Base-by-base conservation (phyloP, 2,888 invertebrate genomes). In the Caenorhabditis sp. region DNA sequence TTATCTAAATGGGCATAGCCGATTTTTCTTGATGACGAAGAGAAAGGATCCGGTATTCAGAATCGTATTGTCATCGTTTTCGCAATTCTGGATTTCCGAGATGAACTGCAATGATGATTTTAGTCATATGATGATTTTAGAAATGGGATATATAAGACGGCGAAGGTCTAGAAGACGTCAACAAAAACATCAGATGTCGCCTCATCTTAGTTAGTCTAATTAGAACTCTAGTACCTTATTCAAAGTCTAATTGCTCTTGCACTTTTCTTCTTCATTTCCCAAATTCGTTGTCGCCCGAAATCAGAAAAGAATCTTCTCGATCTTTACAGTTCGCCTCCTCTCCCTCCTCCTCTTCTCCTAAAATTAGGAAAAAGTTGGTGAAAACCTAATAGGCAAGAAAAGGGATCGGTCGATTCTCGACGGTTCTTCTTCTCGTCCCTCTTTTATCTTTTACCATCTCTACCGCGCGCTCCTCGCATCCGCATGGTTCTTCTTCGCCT, bases 361-460 rank as follows among this genome's bases (percentile, higher is more conserved):
- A 56, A 70, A 41, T 70, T 44, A 58, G 56, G n/a, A 44, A 44
- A 41, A 54, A 38, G 19, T 69, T 54, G 19, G 56, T 56, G n/a
- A 47, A 35, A 72, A 72, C 58, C 58, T 59, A 59, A 59, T 61
- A 35, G 44, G 70, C 44, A 58, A 38, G 38, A 38, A 28, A 56
- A 68, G 38, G 41, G 58, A 41, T 16, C 49, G 68, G 28, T 54
- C 54, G 44, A 5, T 24, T 64, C 51, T 56, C 51, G 74, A 66
- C 66, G 35, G 66, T 66, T 76, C 22, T 49, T 76, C 22, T 49
- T 49, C 68, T 22, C 70, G 72, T 51, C 38, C 54, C 58, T 51
- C 44, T 69, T 81, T 64, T 75, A 69, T 69, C 47, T 69, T 70
- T 75, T 35, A 64, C 56, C 64, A 64, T 66, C 63, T 75, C 63